Evolutionary conservation across 2,888 invertebrate species (phyloP), one percentile per base, ranked within the genome.

Genomic region (Apoda limacodes): DNA sequence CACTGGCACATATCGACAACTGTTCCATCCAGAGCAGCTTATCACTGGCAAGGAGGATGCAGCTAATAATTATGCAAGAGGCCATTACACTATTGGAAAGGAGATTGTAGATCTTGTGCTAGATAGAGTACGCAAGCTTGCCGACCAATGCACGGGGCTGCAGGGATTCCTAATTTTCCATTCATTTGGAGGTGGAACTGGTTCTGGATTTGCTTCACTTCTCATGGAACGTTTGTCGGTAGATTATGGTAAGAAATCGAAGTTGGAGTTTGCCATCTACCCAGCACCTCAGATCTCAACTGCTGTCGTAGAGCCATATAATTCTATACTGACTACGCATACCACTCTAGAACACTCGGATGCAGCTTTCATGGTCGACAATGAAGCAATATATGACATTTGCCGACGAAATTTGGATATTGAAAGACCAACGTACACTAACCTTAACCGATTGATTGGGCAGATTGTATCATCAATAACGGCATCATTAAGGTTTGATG

Each of bases 31-130:
- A 1, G 96, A 97, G 65, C 96, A 97, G 67, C 82, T 96, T 45
- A 95, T 96, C 59, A 95, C 94, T 6, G 95, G 95, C 34, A 97
- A 97, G 67, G 96, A 96, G 71, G 96, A 96, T 60, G 96, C 97
- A 6, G 97, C 97, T 36, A 97, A 98, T 71, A 97, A 97, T 74
- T 98, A 97, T 56, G 97, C 97, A 17, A 87, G 97, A 53, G 97
- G 97, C 30, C 97, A 97, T 71, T 98, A 97, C 82, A 97, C 96
- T 29, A 93, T 97, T 58, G 97, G 95, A 48, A 93, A 93, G 63
- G 95, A 95, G 72, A 93, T 95, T 47, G 93, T 95, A 9, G 95
- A 95, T 57, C 82, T 93, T 40, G 93, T 93, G 4, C 78, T 93
- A 46, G 93, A 94, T 75, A 83, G 94, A 33, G 88, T 94, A 43